Evolutionary conservation across 2,888 invertebrate genomes (phyloP).

Genomic region (Tenthredo notha): DNA sequence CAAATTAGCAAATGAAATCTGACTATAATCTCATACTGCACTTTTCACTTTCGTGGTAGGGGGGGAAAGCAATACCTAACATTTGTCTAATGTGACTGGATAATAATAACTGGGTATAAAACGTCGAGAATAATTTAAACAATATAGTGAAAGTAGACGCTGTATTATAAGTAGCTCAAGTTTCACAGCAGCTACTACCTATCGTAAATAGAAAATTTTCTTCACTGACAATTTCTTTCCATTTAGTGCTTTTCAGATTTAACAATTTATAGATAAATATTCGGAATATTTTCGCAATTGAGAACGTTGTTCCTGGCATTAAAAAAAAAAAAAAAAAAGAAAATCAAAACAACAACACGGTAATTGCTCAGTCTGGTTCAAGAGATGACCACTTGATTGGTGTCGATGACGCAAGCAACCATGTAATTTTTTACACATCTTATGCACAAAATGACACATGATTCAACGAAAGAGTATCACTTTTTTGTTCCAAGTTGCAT

Average conservation of each 20-base stretch:
- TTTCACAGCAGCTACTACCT: constrained; percentile 16
- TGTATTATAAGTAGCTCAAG: constrained; percentile 18
- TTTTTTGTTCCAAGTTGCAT: neutral
- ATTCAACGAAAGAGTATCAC: neutral
- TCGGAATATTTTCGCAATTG: neutral
- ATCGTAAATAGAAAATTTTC: neutral
- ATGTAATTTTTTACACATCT: constrained; percentile 35
- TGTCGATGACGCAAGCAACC: constrained; percentile 32
- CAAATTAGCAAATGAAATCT: neutral
- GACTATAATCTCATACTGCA: neutral
- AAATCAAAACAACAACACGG: neutral
- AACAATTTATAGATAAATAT: neutral
- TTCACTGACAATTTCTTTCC: neutral
- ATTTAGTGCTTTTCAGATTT: neutral
- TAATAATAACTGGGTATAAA: constrained; percentile 25
- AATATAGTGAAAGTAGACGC: constrained; percentile 45
- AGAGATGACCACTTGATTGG: constrained; percentile 7
- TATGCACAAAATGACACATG: neutral
- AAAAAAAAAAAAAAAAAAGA: constrained; percentile 9
- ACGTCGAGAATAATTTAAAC: constrained; percentile 22
- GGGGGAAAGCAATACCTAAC: neutral
- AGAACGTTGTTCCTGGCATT: neutral
- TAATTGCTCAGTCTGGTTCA: constrained; percentile 33
- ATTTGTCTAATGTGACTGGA: neutral
- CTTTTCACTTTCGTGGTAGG: neutral